Evolutionary conservation across 2,888 invertebrate genomes (phyloP).

Genomic region (Scaptomyza caliginosa): DNA sequence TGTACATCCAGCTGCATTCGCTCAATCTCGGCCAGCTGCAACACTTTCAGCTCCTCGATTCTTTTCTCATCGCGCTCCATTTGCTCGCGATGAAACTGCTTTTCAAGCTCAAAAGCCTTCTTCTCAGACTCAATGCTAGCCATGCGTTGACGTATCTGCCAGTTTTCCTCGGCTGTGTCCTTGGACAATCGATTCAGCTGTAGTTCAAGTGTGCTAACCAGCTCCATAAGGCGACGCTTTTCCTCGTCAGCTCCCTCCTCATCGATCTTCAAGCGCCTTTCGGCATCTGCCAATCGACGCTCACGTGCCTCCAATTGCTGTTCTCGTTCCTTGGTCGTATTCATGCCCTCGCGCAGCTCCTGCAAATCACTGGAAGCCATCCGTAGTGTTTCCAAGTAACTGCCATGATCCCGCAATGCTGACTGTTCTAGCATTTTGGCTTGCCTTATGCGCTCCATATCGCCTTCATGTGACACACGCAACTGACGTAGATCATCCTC

Average conservation of each 20-base stretch:
- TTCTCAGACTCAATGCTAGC: conserved; percentile 82
- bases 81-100: conserved; percentile 81
- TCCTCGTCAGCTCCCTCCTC: conserved; percentile 80
- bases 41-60: conserved; percentile 80
- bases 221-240: conserved; percentile 81
- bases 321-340: conserved; percentile 77
- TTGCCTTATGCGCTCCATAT: conserved; percentile 82
- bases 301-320: conserved; percentile 77
- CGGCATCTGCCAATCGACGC: conserved; percentile 78
- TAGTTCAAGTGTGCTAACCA: conserved; percentile 82
- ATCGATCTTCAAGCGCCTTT: conserved; percentile 75
- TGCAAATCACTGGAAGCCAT: conserved; percentile 81
- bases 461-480: conserved; percentile 78
- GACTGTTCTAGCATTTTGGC: conserved; percentile 83
- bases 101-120: conserved; percentile 81
- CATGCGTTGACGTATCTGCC: conserved; percentile 82
- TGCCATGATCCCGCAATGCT: conserved; percentile 81
- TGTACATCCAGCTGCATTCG: conserved; percentile 77
- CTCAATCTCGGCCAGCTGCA: conserved; percentile 79
- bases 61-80: conserved; percentile 81
- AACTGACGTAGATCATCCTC: conserved; percentile 79
- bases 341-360: conserved; percentile 79
- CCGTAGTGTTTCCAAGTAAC: conserved; percentile 81
- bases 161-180: conserved; percentile 83
- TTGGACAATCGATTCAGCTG: conserved; percentile 81